phyloP scores from a whole-genome alignment of 2,888 invertebrate species.

The Nephrotoma appendiculata region DNA sequence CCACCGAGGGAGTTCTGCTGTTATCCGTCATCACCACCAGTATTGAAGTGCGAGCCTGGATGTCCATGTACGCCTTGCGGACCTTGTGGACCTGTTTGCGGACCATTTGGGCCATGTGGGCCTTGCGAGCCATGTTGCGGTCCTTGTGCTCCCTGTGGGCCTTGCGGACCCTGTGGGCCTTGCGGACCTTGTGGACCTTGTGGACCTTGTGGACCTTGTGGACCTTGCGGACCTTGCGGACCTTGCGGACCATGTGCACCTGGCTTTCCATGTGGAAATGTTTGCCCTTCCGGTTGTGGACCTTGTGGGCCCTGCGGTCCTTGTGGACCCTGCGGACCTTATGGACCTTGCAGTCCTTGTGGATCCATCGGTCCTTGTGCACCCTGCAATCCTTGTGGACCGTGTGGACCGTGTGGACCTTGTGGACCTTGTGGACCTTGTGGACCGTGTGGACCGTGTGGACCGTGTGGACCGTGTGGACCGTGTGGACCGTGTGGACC shows the following conservation, averaged over 20 bases:
- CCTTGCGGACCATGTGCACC: conserved; percentile 2
- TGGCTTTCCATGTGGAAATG: conserved; percentile 15
- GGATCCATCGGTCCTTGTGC: conserved; percentile 8
- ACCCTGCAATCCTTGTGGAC: conserved; percentile 17
- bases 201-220: conserved; percentile 12
- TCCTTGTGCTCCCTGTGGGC: conserved; percentile 10
- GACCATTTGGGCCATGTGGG: conserved; percentile 21
- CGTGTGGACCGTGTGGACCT: conserved; percentile 9
- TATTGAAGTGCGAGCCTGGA: conserved; percentile 17
- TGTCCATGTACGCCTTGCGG: conserved; percentile 15
- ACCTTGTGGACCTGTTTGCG: conserved; percentile 20
- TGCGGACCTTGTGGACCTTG: conserved; percentile 9
- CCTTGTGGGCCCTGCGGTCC: conserved; percentile 15
- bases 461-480: conserved; percentile 9
- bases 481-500: conserved; percentile 15
- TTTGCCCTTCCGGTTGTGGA: conserved; percentile 5
- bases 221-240: conserved; percentile 16
- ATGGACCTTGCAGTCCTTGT: conserved; percentile 15
- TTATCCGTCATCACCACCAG: conserved; percentile 25
- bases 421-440: conserved; percentile 13
- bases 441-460: conserved; percentile 16
- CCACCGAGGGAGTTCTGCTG: conserved; percentile 26
- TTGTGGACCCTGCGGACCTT: conserved; percentile 14
- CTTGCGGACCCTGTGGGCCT: conserved; percentile 16
- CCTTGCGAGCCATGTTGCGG: conserved; percentile 17